Evolutionary conservation across 2,888 invertebrate species (phyloP).

Genomic region (Phyllotreta cruciferae): DNA sequence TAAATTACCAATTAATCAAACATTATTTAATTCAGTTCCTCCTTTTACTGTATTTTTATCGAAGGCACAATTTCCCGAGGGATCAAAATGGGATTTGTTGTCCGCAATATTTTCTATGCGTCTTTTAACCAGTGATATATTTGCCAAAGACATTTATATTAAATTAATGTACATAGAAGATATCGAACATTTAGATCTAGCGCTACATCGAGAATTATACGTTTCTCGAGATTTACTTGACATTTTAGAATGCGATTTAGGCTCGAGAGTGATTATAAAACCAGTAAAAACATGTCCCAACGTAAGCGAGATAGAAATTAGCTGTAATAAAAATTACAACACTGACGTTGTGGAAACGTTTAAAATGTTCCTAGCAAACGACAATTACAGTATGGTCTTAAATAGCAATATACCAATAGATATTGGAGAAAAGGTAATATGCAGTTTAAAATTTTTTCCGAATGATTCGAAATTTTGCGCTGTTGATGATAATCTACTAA

Average conservation of each 20-base stretch:
- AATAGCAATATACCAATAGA: slow-evolving; percentile 64
- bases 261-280: slow-evolving; percentile 65
- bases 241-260: slow-evolving; percentile 65
- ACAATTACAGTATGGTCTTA: slow-evolving; percentile 62
- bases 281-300: slow-evolving; percentile 53
- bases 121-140: slow-evolving; percentile 41
- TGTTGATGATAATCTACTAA: slow-evolving; percentile 63
- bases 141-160: slow-evolving; percentile 46
- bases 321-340: slow-evolving; percentile 48
- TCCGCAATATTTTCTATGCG: slow-evolving; percentile 41
- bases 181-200: slow-evolving; percentile 28
- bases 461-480: slow-evolving; percentile 62
- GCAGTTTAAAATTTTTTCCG: slow-evolving; percentile 58
- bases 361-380: slow-evolving; percentile 63
- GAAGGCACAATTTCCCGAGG: slow-evolving; percentile 45
- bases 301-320: slow-evolving; percentile 62
- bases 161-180: slow-evolving; percentile 55
- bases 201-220: slow-evolving; percentile 54
- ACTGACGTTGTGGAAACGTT: slow-evolving; percentile 60
- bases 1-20: slow-evolving; percentile 32
- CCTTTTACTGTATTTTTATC: slow-evolving; percentile 59
- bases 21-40: slow-evolving; percentile 41
- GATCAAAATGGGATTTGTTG: slow-evolving; percentile 37
- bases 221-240: slow-evolving; percentile 65
- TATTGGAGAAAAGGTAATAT: slow-evolving; percentile 53